Conservation (phyloP, 2,113 vertebrate genomes). For the Chamaea fasciata region DNA sequence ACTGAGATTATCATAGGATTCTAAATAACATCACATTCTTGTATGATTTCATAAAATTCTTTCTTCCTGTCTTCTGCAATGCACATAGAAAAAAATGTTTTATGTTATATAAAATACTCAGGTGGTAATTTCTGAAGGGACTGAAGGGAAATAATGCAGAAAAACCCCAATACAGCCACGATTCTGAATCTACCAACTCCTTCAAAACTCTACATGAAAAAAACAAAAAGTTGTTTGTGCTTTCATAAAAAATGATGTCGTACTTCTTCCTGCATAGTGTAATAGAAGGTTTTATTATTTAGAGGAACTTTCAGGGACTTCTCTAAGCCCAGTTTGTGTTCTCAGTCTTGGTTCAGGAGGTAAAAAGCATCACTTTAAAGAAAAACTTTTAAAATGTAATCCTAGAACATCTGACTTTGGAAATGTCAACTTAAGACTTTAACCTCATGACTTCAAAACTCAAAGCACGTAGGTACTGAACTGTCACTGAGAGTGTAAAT, state of each 20-base stretch:
- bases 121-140: neutral
- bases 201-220: neutral
- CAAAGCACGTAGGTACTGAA: neutral
- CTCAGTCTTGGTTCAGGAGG: neutral
- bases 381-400: neutral
- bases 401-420: neutral
- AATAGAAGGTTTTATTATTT: neutral
- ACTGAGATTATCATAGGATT: neutral
- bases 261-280: neutral
- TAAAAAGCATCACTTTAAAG: neutral
- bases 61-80: neutral
- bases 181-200: neutral
- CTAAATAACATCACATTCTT: neutral
- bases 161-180: neutral
- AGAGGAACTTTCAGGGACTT: neutral
- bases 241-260: neutral
- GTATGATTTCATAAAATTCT: neutral
- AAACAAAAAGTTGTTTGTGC: neutral
- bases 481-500: constrained; percentile 28
- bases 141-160: neutral
- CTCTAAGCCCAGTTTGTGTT: neutral
- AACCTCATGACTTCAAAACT: constrained; percentile 20
- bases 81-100: neutral
- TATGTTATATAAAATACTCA: neutral
- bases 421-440: constrained; percentile 37